phyloP scores from a whole-genome alignment of 2,797 vertebrate species.

The Echeneis naucrates region DNA sequence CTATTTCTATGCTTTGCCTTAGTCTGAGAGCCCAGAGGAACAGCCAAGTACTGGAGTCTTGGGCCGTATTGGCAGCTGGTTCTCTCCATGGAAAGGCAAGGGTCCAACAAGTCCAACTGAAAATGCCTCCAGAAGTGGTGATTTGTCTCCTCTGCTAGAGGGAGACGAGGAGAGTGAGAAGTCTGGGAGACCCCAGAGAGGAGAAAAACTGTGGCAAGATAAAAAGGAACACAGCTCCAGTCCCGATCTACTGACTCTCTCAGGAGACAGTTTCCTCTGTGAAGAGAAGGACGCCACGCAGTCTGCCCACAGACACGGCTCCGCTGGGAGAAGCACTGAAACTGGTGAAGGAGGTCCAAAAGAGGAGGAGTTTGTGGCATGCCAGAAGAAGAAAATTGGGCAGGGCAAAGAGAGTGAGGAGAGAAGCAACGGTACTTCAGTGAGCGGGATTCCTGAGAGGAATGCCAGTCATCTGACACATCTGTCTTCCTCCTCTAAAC shows the following conservation, averaged over 20 bases:
- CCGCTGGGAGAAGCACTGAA: slow-evolving; percentile 53
- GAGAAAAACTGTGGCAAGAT: slow-evolving; percentile 45
- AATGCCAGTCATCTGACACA: slow-evolving; percentile 79
- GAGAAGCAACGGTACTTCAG: slow-evolving; percentile 49
- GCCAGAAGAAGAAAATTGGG: slow-evolving; percentile 53
- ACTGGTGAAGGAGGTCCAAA: slow-evolving; percentile 58
- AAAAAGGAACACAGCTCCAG: slow-evolving; percentile 30
- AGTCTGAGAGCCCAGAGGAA: slow-evolving; percentile 79
- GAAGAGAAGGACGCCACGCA: slow-evolving; percentile 73
- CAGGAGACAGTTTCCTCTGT: slow-evolving; percentile 60
- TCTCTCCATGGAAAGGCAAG: slow-evolving; percentile 77
- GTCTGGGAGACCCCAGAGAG: slow-evolving; percentile 44
- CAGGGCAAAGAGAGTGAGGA: slow-evolving; percentile 62
- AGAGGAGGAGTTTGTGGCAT: slow-evolving; percentile 69
- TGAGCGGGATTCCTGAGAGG: slow-evolving; percentile 63
- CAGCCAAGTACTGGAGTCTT: slow-evolving; percentile 78
- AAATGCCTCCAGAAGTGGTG: slow-evolving; percentile 48
- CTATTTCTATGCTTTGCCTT: slow-evolving; percentile 57
- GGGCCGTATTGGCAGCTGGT: slow-evolving; percentile 82
- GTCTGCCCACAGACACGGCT: slow-evolving; percentile 73
- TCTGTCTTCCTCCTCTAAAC: slow-evolving; percentile 51
- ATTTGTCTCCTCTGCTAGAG: slow-evolving; percentile 30
- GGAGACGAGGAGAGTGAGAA: slow-evolving; percentile 40
- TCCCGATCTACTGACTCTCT: slow-evolving; percentile 38
- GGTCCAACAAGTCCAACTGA: slow-evolving; percentile 52